Percentiles rank a stretch among this genome's conserved stretches.
Evolutionary conservation across 2,797 vertebrate species (phyloP).

Genomic region (Eutrigla gurnardus): DNA sequence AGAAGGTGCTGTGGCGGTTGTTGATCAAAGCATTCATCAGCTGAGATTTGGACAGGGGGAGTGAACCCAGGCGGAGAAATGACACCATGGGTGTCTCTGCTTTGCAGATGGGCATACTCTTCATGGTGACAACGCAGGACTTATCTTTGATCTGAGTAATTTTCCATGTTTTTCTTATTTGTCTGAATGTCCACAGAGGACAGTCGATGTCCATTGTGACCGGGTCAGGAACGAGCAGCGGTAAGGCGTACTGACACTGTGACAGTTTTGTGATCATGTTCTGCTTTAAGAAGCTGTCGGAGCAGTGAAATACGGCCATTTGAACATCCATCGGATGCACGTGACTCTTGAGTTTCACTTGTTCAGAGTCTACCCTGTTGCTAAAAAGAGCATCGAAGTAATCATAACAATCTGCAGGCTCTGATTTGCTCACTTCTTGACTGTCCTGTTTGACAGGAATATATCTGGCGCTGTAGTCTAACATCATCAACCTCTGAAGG

Average conservation of each 20-base stretch:
- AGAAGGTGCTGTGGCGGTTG: constrained; percentile 72
- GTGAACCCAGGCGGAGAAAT: constrained; percentile 80
- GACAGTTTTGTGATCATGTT: constrained; percentile 76
- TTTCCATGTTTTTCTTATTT: constrained; percentile 77
- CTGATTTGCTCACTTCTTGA: not conserved
- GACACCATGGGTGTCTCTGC: constrained; percentile 77
- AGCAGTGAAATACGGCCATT: constrained; percentile 82
- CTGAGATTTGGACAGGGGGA: constrained; percentile 79
- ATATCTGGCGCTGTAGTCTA: constrained; percentile 78
- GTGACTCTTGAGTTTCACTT: not conserved
- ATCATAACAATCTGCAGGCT: not conserved
- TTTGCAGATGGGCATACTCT: constrained; percentile 64
- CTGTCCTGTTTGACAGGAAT: constrained; percentile 45
- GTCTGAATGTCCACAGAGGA: constrained; percentile 77
- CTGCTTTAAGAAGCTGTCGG: constrained; percentile 81
- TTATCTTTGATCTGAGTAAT: constrained; percentile 14
- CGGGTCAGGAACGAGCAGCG: constrained; percentile 82
- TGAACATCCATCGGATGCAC: constrained; percentile 84
- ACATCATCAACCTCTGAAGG: constrained; percentile 74
- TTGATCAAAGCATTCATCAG: constrained; percentile 73
- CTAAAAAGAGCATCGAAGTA: constrained; percentile 7
- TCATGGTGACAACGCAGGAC: constrained; percentile 26
- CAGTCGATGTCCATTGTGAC: constrained; percentile 69
- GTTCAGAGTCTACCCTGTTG: rapidly evolving
- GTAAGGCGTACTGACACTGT: constrained; percentile 83